Percentiles rank a stretch among this genome's conserved stretches.
Evolutionary conservation across 2,888 invertebrate genomes (phyloP).

Genomic region (Drosophila meridiana): DNA sequence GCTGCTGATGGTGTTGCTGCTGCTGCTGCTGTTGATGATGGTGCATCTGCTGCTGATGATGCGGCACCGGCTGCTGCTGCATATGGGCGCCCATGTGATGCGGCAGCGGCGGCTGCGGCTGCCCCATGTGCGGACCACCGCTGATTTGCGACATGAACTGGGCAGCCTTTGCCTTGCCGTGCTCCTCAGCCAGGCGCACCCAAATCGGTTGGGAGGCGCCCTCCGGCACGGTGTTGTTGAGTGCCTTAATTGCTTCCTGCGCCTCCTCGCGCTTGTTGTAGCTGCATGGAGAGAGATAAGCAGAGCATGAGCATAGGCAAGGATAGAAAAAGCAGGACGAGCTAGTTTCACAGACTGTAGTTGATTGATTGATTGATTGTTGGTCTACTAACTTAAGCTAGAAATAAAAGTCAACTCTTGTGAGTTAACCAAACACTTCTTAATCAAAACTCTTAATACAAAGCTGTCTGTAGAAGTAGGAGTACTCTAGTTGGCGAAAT

Average conservation of each 20-base stretch:
- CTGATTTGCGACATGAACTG: constrained; percentile 81
- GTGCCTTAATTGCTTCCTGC: constrained; percentile 93
- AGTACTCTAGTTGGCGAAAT: too few species aligned
- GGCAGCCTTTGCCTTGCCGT: constrained; percentile 85
- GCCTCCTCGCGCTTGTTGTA: constrained; percentile 95
- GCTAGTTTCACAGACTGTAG: too few species aligned
- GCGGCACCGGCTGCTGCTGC: constrained; percentile 25
- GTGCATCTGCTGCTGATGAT: constrained; percentile 49
- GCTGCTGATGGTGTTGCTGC: constrained; percentile 26
- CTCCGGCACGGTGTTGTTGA: constrained; percentile 93
- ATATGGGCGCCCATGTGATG: constrained; percentile 57
- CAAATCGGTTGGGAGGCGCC: constrained; percentile 93
- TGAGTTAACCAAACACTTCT: too few species aligned
- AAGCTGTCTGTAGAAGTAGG: too few species aligned
- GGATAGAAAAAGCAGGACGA: background rate
- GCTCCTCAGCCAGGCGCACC: constrained; percentile 87
- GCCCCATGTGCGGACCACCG: constrained; percentile 56
- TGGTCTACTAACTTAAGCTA: too few species aligned
- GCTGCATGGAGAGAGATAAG: constrained; percentile 85
- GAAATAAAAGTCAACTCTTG: too few species aligned
- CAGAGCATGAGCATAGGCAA: background rate
- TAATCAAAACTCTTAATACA: too few species aligned
- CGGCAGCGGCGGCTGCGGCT: constrained; percentile 40
- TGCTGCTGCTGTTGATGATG: constrained; percentile 51
- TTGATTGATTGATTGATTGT: background rate